A percentile compares a stretch with the other conserved stretches of the same genome.
phyloP scores from a whole-genome alignment of 2,888 invertebrate species.

The Taphrorychus bicolor region DNA sequence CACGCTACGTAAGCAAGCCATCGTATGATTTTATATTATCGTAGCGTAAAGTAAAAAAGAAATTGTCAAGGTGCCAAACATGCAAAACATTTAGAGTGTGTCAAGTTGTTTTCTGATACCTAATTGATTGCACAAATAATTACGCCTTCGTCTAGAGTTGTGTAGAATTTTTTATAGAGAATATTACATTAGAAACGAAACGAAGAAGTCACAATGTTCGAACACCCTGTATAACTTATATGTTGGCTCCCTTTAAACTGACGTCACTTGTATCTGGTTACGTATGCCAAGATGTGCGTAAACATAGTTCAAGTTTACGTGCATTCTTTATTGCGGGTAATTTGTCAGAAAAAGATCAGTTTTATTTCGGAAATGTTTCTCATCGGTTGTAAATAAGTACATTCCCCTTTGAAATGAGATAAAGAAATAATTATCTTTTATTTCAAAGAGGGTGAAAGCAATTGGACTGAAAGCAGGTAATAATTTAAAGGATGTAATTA shows the following conservation, averaged over 20 bases:
- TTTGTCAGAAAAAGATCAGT: not conserved
- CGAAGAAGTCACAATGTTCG: no score
- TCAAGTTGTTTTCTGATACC: not conserved
- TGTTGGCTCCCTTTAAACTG: not conserved
- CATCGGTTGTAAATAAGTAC: no score
- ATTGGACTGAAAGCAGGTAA: no score
- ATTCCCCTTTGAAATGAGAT: no score
- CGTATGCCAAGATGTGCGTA: not conserved
- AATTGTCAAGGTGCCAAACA: not conserved
- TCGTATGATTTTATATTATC: not conserved
- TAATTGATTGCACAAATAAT: not conserved
- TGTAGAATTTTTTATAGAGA: no score
- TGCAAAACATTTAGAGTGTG: not conserved
- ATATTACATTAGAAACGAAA: no score
- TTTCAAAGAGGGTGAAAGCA: no score
- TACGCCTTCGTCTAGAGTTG: no score
- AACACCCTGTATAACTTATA: no score
- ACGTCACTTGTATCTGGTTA: not conserved
- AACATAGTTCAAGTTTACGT: not conserved
- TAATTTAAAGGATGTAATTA: no score
- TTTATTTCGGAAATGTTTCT: no score
- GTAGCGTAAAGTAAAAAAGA: not conserved
- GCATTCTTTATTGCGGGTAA: not conserved
- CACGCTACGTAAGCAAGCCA: not conserved
- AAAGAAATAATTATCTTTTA: no score